phyloP scores from a whole-genome alignment of 2,113 vertebrate genomes.

The Bubo bubo region DNA sequence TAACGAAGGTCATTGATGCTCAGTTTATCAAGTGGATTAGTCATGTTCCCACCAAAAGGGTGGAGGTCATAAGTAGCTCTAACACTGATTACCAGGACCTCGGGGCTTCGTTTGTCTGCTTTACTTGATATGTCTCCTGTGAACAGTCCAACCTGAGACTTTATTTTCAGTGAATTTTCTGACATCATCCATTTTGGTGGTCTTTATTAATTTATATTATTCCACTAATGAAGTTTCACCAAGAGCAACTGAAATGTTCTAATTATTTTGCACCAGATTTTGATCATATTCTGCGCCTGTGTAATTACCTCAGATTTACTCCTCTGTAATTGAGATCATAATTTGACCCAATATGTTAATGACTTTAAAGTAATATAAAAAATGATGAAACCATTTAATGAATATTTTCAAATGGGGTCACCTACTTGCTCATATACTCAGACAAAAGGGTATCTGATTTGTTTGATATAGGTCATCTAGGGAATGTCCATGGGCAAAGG shows the following conservation, averaged over 20 bases:
- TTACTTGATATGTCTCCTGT: not conserved
- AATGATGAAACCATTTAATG: conserved; percentile 59
- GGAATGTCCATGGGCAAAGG: not conserved
- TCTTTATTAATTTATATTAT: conserved; percentile 29
- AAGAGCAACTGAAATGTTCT: not conserved
- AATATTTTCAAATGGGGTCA: conserved; percentile 61
- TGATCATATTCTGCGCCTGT: not conserved
- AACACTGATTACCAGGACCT: not conserved
- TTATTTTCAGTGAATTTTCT: not conserved
- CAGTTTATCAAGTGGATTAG: conserved; percentile 20
- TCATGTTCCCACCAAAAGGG: not conserved
- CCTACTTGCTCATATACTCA: conserved; percentile 27
- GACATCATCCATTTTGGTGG: not conserved
- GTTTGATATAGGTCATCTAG: conserved; percentile 35
- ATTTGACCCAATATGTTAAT: conserved; percentile 33
- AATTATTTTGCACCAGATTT: conserved; percentile 42
- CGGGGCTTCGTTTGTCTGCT: not conserved
- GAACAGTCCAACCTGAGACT: not conserved
- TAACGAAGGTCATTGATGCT: not conserved
- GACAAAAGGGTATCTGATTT: conserved; percentile 44
- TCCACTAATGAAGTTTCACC: not conserved
- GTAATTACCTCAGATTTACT: conserved; percentile 32
- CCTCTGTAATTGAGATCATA: conserved; percentile 22
- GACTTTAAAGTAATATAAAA: conserved; percentile 31
- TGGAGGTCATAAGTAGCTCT: not conserved